Evolutionary conservation across 2,113 vertebrate species (phyloP).

Genomic region (Dermatemys mawii): DNA sequence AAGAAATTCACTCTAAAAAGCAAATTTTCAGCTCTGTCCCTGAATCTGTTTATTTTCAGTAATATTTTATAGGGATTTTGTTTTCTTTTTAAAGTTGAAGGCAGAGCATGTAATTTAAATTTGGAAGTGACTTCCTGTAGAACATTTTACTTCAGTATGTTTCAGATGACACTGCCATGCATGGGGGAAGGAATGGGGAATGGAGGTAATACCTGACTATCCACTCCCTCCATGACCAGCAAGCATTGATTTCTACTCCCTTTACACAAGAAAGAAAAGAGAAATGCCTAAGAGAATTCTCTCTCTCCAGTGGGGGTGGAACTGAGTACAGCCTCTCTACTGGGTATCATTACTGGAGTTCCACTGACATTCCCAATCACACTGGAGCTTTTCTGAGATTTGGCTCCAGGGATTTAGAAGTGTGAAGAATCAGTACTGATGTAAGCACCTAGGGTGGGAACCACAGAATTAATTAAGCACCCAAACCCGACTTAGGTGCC

Average conservation of each 20-base stretch:
- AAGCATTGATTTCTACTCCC: too few relatives aligned
- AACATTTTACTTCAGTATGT: background rate
- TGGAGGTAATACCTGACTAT: background rate
- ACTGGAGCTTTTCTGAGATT: background rate
- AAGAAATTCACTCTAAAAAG: background rate
- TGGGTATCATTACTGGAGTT: background rate
- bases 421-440: background rate
- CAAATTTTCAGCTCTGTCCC: background rate
- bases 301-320: background rate
- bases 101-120: background rate
- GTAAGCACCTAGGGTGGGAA: background rate
- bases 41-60: background rate
- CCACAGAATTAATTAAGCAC: background rate
- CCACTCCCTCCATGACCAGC: background rate
- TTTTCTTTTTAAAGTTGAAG: constrained; percentile 5
- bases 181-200: background rate
- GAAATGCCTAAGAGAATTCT: background rate
- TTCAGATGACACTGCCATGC: background rate
- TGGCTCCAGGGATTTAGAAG: background rate
- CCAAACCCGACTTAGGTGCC: too few relatives aligned
- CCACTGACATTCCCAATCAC: background rate
- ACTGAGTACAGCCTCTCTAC: background rate
- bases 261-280: background rate
- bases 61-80: background rate
- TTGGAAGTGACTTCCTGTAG: background rate